Evolutionary conservation across 2,113 vertebrate species (phyloP).

Genomic region (Oncorhynchus keta): DNA sequence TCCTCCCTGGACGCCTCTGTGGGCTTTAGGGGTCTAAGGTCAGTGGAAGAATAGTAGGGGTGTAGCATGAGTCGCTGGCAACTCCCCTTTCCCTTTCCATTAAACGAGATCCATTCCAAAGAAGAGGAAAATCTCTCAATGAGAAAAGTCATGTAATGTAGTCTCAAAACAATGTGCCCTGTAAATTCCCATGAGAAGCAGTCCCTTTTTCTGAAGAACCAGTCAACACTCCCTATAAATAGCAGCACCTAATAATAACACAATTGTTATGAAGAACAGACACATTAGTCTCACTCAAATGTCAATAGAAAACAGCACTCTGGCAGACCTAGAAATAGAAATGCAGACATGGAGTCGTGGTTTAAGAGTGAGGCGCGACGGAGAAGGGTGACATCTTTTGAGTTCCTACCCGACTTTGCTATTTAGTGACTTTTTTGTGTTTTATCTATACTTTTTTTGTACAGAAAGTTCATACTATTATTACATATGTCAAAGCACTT

Average conservation of each 20-base stretch:
- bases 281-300: background rate
- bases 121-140: constrained; percentile 30
- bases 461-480: no score
- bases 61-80: constrained; percentile 13
- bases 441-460: no score
- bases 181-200: constrained; percentile 20
- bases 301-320: background rate
- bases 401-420: no score
- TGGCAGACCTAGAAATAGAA: background rate
- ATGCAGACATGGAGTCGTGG: background rate
- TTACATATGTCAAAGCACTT: no score
- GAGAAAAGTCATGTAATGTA: constrained; percentile 26
- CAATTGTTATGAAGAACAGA: background rate
- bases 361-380: background rate
- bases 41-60: constrained; percentile 16
- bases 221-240: background rate
- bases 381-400: no score
- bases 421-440: no score
- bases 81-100: background rate
- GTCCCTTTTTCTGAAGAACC: background rate
- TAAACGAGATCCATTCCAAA: background rate
- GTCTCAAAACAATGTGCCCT: constrained; percentile 6
- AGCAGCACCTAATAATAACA: constrained; percentile 4
- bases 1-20: constrained; percentile 21
- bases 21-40: constrained; percentile 3